Evolutionary conservation across 2,888 invertebrate species (phyloP), one percentile per base, ranked within the genome.

Genomic region (Nemoura dubitans): DNA sequence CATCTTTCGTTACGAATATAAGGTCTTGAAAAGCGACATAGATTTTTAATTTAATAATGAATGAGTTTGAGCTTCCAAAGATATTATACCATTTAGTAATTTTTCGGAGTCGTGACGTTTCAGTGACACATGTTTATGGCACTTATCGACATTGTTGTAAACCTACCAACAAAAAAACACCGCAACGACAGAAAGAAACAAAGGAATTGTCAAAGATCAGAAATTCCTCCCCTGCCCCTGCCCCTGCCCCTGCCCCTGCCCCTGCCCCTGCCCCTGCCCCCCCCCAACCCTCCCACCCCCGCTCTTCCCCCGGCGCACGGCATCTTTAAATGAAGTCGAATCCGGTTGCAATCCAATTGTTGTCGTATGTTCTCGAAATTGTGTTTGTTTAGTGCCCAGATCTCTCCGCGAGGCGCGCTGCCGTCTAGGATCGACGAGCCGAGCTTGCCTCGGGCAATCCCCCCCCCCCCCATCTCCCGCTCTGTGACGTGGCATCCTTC

Each of bases 401-500:
- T 59, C 59, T 59, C 21, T 21, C 16, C 59, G 14, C 16, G 1
- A 7, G 14, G 59, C 59, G 59, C 59, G 14, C 59, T 59, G 5
- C 36, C 59, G 36, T 36, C 10, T 36, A 3, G 36, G 5, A 3
- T 36, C 36, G 36, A 36, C 36, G 10, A 36, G 36, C n/a, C 36
- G 6, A 82, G 30, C 82, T 26, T 86, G 85, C 82, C 29, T n/a
- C 86, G 83, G 87, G 85, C 87, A 28, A 87, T 85, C 88, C 83
- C 42, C 28, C 85, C 82, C 87, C 88, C 85, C 43, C 36, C 84
- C 76, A 28, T 59, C 21, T 21, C 10, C 36, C 86, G 82, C 77
- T 26, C 26, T 86, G 82, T 87, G 86, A 85, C 77, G 76, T 76
- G 87, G 83, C 81, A 80, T 86, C 86, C 87, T 85, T 86, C 87